phyloP scores from a whole-genome alignment of 2,888 invertebrate genomes.

The Leptogaster cylindrica region DNA sequence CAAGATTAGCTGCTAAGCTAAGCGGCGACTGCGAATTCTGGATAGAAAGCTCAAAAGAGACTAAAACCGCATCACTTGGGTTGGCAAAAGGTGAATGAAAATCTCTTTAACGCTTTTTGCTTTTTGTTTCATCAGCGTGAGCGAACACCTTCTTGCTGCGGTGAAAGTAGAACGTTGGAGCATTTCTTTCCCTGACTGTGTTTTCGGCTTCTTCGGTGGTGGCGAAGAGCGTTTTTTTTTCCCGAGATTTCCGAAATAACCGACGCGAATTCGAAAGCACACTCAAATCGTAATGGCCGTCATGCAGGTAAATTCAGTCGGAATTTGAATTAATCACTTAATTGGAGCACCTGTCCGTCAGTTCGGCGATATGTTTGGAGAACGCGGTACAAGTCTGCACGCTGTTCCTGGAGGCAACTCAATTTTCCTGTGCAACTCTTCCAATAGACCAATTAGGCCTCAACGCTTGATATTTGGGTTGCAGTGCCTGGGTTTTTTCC shows the following conservation, averaged over 20 bases:
- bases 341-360: conserved; percentile 31
- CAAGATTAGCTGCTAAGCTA: too few species aligned
- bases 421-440: conserved; percentile 24
- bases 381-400: neutral
- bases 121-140: neutral
- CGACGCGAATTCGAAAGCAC: neutral
- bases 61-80: conserved; percentile 19
- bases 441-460: conserved; percentile 23
- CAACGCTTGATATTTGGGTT: conserved; percentile 4
- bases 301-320: neutral
- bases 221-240: neutral
- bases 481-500: conserved; percentile 14
- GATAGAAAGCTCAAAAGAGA: conserved; percentile 24
- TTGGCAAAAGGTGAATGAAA: conserved; percentile 4
- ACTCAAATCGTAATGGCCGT: neutral
- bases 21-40: too few species aligned
- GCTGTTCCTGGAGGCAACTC: neutral
- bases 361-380: neutral
- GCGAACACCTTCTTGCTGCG: conserved; percentile 39
- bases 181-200: conserved; percentile 25
- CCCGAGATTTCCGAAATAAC: conserved; percentile 14
- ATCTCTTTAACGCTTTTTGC: conserved; percentile 15
- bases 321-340: conserved; percentile 29
- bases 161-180: conserved; percentile 50
- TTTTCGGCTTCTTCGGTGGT: conserved; percentile 19